phyloP scores from a whole-genome alignment of 2,888 invertebrate species.

The Phengaris alcon region DNA sequence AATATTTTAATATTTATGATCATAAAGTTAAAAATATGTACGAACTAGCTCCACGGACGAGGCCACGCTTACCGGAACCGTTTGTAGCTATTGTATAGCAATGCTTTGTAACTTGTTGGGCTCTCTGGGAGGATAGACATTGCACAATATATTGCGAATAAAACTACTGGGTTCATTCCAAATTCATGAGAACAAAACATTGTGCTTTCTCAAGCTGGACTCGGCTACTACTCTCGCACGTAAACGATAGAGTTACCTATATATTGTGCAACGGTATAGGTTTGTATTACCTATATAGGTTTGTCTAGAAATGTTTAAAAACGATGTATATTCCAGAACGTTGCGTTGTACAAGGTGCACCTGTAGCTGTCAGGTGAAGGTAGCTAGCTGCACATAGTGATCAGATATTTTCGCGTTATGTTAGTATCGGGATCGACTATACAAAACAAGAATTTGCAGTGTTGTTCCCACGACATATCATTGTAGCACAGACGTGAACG shows the following conservation, averaged over 20 bases:
- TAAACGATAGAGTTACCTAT: neutral
- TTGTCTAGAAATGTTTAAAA: neutral
- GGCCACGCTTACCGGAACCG: neutral
- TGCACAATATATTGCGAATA: neutral
- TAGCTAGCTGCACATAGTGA: neutral
- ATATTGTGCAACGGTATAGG: neutral
- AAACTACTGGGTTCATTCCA: neutral
- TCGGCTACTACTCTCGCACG: neutral
- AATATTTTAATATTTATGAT: neutral
- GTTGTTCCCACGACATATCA: neutral
- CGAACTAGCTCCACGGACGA: neutral
- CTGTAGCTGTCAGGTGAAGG: neutral
- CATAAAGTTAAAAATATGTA: neutral
- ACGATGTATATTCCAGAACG: neutral
- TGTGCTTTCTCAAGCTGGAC: neutral
- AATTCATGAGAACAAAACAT: neutral
- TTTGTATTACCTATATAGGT: neutral
- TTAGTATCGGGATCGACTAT: neutral
- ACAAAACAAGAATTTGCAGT: neutral
- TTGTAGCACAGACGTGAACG: neutral
- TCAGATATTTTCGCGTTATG: neutral
- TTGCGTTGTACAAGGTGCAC: constrained; percentile 3
- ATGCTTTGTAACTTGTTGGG: neutral
- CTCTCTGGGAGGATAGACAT: neutral
- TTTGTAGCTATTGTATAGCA: constrained; percentile 18